A percentile compares a stretch with the other conserved stretches of the same genome.
Conservation (phyloP, 2,113 vertebrate genomes). For the Petromus typicus region DNA sequence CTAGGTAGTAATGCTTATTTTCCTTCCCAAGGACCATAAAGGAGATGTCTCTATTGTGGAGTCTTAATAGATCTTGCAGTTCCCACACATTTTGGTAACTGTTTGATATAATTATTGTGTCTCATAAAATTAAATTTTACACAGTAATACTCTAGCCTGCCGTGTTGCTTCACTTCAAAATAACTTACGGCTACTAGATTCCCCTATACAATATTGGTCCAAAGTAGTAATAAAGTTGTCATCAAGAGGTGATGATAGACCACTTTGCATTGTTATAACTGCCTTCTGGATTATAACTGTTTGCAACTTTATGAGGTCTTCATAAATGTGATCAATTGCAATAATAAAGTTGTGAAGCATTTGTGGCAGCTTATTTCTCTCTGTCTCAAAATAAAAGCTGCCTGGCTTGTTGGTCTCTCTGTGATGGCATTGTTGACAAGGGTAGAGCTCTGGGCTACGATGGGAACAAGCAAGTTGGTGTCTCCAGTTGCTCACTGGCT, state of each 20-base stretch:
- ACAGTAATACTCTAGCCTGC: slow-evolving; percentile 13
- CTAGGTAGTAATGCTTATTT: background rate
- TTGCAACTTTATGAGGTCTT: slow-evolving; percentile 74
- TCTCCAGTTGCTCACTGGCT: background rate
- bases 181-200: slow-evolving; percentile 68
- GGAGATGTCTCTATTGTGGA: slow-evolving; percentile 43
- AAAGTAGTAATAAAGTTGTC: slow-evolving; percentile 79
- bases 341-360: slow-evolving; percentile 73
- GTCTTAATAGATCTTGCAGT: slow-evolving; percentile 64
- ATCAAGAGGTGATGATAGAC: slow-evolving; percentile 70
- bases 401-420: slow-evolving; percentile 12
- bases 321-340: slow-evolving; percentile 80
- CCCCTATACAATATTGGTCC: slow-evolving; percentile 62
- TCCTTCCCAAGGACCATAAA: slow-evolving; percentile 16
- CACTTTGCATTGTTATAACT: slow-evolving; percentile 78
- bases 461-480: slow-evolving; percentile 6
- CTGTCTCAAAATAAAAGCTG: background rate
- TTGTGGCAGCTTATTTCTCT: slow-evolving; percentile 66
- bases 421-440: background rate
- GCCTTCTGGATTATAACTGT: slow-evolving; percentile 76
- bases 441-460: background rate
- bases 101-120: slow-evolving; percentile 78
- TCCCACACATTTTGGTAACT: slow-evolving; percentile 69
- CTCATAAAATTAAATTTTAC: slow-evolving; percentile 74
- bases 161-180: slow-evolving; percentile 66